A percentile compares a stretch with the other conserved stretches of the same genome.
Conservation (phyloP, 1,140 invertebrate species). For the Drosophila erecta region DNA sequence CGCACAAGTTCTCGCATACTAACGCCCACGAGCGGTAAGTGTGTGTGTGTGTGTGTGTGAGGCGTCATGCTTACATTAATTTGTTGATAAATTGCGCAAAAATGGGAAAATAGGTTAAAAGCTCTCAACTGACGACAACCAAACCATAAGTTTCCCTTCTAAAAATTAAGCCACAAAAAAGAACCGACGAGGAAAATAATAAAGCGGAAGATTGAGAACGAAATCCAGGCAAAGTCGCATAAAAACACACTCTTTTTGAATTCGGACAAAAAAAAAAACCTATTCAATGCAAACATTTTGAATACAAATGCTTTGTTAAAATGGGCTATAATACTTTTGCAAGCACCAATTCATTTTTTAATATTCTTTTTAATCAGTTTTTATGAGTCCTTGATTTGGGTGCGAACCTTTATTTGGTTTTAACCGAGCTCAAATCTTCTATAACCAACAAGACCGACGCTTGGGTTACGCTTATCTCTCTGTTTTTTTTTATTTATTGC, state of each 20-base stretch:
- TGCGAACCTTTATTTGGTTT: conserved; percentile 34
- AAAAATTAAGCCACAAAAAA: conserved; percentile 33
- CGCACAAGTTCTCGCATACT: neutral
- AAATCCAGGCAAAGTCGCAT: conserved; percentile 2
- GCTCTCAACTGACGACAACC: conserved; percentile 54
- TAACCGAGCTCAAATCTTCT: conserved; percentile 5
- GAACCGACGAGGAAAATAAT: conserved; percentile 3
- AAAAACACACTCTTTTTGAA: conserved; percentile 1
- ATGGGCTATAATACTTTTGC: no score
- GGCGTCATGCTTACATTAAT: conserved; percentile 71
- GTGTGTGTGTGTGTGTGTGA: conserved; percentile 36
- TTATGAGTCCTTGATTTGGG: conserved; percentile 4
- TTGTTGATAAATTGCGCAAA: conserved; percentile 76
- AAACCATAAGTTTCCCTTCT: conserved; percentile 38
- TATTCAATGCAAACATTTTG: neutral
- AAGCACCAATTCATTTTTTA: neutral
- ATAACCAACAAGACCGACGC: conserved; percentile 14
- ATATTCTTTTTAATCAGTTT: neutral
- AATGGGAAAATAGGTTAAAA: conserved; percentile 79
- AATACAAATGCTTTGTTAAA: neutral
- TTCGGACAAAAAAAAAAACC: no score
- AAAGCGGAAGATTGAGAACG: conserved; percentile 7
- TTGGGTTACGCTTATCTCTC: conserved; percentile 27
- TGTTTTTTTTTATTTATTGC: conserved; percentile 9
- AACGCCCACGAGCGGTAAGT: conserved; percentile 4